A percentile compares a stretch with the other conserved stretches of the same genome.
Evolutionary conservation across 1,140 invertebrate genomes (phyloP).

Genomic region (Neodiprion lecontei): DNA sequence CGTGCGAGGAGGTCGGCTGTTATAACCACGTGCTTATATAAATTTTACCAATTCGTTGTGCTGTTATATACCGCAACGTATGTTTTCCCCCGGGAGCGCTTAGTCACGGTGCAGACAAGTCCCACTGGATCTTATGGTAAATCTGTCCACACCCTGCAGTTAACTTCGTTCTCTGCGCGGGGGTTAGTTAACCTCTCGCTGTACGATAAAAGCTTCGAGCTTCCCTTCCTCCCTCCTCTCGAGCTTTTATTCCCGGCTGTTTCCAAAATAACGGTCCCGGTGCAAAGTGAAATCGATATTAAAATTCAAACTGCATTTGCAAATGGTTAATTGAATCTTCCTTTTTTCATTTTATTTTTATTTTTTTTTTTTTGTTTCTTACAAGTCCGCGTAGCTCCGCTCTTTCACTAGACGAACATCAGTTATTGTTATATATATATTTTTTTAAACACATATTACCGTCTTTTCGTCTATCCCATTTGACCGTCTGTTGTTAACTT

Average conservation of each 20-base stretch:
- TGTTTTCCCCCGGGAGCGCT: constrained; percentile 45
- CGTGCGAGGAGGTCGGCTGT: constrained; percentile 10
- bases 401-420: too few relatives aligned
- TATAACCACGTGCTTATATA: constrained; percentile 28
- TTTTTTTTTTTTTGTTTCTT: too few relatives aligned
- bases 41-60: constrained; percentile 53
- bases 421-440: too few relatives aligned
- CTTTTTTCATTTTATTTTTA: too few relatives aligned
- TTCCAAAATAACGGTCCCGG: neutral
- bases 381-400: too few relatives aligned
- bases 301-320: too few relatives aligned
- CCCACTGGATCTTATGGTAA: constrained; percentile 48
- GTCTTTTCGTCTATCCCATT: too few relatives aligned
- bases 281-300: constrained; percentile 2
- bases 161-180: constrained; percentile 41
- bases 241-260: neutral
- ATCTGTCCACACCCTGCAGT: constrained; percentile 47
- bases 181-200: neutral
- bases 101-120: constrained; percentile 48
- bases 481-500: too few relatives aligned
- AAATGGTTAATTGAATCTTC: too few relatives aligned
- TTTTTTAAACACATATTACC: too few relatives aligned
- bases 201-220: constrained; percentile 28
- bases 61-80: constrained; percentile 44
- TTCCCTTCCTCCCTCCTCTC: neutral